Conservation (phyloP, 2,797 vertebrate species). For the Nothura maculosa region DNA sequence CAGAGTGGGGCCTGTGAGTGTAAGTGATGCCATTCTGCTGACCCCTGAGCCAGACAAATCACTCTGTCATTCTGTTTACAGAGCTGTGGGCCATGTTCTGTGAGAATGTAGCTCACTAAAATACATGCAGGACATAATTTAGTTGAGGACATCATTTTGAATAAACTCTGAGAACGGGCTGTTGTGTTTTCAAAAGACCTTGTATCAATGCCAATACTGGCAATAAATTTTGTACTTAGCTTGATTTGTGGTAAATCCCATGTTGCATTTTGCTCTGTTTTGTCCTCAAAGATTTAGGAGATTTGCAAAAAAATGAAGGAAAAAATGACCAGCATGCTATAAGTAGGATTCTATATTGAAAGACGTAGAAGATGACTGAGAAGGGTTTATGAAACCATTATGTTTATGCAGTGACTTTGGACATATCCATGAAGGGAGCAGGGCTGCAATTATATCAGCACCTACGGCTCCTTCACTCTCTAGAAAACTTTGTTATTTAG, state of each 20-base stretch:
- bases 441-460: neutral
- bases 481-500: neutral
- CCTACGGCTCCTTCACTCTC: neutral
- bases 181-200: neutral
- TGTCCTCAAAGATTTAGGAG: neutral
- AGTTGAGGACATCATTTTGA: neutral
- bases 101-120: neutral
- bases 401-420: neutral
- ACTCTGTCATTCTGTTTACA: neutral
- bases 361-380: neutral
- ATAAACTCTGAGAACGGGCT: neutral
- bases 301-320: neutral
- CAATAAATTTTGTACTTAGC: neutral
- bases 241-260: neutral
- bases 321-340: accelerated
- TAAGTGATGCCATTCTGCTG: neutral
- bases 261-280: neutral
- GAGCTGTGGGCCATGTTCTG: neutral
- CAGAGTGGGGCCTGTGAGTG: neutral
- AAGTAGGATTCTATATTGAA: neutral
- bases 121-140: neutral
- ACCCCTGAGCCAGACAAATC: neutral
- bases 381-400: neutral
- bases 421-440: neutral
- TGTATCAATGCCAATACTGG: accelerated